A percentile compares a stretch with the other conserved stretches of the same genome.
phyloP scores from a whole-genome alignment of 1,140 invertebrate species.

The Drosophila lacertosa region DNA sequence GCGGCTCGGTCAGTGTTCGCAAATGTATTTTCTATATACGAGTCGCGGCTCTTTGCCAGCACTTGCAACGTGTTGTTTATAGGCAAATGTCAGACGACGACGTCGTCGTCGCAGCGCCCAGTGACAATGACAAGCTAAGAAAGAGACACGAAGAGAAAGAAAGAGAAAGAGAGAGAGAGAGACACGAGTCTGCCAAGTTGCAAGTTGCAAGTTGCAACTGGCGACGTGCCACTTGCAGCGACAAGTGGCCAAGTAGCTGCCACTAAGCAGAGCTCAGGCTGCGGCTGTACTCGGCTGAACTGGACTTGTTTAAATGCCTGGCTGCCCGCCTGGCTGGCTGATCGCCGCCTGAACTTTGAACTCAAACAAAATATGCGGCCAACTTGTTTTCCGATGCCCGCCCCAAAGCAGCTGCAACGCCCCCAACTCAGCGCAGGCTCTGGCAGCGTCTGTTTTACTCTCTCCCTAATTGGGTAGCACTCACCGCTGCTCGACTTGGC shows the following conservation, averaged over 20 bases:
- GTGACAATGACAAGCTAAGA: constrained; percentile 72
- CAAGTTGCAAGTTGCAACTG: constrained; percentile 23
- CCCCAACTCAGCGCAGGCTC: constrained; percentile 57
- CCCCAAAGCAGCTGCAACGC: constrained; percentile 68
- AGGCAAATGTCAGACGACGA: constrained; percentile 71
- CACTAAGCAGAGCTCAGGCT: constrained; percentile 30
- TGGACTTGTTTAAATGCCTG: constrained; percentile 43
- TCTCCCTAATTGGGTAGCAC: constrained; percentile 3
- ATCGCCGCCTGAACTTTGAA: constrained; percentile 71
- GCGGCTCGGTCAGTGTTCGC: constrained; percentile 32
- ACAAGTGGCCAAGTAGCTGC: constrained; percentile 72
- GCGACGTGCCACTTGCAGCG: constrained; percentile 67
- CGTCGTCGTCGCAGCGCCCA: constrained; percentile 62
- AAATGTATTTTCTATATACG: constrained; percentile 55
- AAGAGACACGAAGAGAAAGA: no score
- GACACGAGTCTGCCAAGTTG: constrained; percentile 13
- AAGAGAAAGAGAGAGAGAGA: constrained; percentile 10
- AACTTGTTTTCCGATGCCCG: constrained; percentile 75
- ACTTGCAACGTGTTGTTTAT: constrained; percentile 55
- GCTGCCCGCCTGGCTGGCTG: constrained; percentile 24
- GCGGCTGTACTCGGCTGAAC: constrained; percentile 27
- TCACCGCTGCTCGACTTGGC: not conserved
- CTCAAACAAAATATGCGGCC: constrained; percentile 77
- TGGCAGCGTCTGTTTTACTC: constrained; percentile 53
- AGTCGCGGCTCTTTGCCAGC: not conserved